Evolutionary conservation across 2,113 vertebrate genomes (phyloP).

Genomic region (Corythaixoides concolor): DNA sequence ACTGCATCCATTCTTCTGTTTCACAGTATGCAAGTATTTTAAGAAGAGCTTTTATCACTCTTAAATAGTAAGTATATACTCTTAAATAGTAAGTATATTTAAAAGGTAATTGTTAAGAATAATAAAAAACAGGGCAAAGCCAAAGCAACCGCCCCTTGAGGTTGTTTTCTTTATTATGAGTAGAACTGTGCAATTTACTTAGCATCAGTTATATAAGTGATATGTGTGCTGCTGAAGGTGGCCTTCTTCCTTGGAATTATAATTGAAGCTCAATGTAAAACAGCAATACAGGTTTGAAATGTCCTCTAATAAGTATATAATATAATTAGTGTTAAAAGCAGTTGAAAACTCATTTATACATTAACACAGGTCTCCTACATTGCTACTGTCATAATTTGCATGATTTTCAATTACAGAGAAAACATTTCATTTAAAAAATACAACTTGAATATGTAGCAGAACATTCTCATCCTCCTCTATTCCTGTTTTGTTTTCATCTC

Average conservation of each 20-base stretch:
- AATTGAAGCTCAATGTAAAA: slow-evolving; percentile 16
- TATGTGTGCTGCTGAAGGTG: neutral
- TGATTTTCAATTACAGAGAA: slow-evolving; percentile 45
- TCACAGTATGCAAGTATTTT: neutral
- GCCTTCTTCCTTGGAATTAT: neutral
- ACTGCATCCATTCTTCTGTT: neutral
- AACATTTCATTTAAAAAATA: slow-evolving; percentile 3
- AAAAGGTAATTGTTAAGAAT: neutral
- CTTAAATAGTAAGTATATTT: neutral
- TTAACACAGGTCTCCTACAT: slow-evolving; percentile 32
- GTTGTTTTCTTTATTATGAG: neutral
- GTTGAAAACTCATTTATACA: slow-evolving; percentile 45
- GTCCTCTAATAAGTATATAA: neutral
- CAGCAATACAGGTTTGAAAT: slow-evolving; percentile 41
- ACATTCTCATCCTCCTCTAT: neutral
- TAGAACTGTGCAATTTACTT: neutral
- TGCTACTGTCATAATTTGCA: slow-evolving; percentile 31
- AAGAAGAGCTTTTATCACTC: neutral
- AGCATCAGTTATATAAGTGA: neutral
- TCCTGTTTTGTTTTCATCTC: neutral
- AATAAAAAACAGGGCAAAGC: neutral
- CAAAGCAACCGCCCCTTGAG: neutral
- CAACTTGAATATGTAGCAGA: slow-evolving; percentile 3
- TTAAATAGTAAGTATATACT: no score
- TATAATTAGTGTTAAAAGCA: slow-evolving; percentile 47